These are phyloP conservation scores for Dufourea novaeangliae DNA, from an alignment of 1,140 invertebrate species.

Conservation along the genomic window DNA sequence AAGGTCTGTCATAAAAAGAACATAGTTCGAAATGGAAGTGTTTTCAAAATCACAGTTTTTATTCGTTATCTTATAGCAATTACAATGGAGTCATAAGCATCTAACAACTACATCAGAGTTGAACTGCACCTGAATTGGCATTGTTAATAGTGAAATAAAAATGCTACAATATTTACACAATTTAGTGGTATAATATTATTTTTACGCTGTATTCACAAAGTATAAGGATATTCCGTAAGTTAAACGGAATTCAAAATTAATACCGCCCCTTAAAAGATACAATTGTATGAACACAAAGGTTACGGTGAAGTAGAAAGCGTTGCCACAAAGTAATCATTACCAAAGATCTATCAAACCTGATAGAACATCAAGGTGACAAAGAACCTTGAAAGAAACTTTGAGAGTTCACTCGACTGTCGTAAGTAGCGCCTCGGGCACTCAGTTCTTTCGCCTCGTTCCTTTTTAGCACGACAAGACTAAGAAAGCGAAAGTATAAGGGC, in stretches of 20 bases:
- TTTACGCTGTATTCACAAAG: too few relatives aligned
- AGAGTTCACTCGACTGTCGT: conserved; percentile 63
- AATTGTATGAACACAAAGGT: not conserved
- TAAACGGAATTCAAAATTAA: not conserved
- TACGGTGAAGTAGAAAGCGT: conserved; percentile 29
- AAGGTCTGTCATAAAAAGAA: too few relatives aligned
- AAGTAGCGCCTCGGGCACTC: conserved; percentile 57
- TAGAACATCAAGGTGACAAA: conserved; percentile 64
- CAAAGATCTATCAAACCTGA: conserved; percentile 69
- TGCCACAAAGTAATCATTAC: conserved; percentile 67
- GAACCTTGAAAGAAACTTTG: conserved; percentile 64
- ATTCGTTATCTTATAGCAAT: too few relatives aligned
- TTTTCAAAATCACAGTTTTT: too few relatives aligned
- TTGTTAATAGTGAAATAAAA: too few relatives aligned
- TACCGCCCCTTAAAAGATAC: not conserved
- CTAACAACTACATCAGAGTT: too few relatives aligned
- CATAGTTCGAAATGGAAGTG: too few relatives aligned
- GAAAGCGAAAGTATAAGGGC: conserved; percentile 53
- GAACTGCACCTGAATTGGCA: too few relatives aligned
- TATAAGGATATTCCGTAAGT: too few relatives aligned
- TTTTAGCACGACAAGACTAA: conserved; percentile 40
- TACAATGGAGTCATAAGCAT: too few relatives aligned
- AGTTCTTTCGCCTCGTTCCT: conserved; percentile 29
- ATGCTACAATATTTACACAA: too few relatives aligned
- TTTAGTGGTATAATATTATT: too few relatives aligned